Conservation (phyloP, 2,797 vertebrate species). For the Botia kubotai region DNA sequence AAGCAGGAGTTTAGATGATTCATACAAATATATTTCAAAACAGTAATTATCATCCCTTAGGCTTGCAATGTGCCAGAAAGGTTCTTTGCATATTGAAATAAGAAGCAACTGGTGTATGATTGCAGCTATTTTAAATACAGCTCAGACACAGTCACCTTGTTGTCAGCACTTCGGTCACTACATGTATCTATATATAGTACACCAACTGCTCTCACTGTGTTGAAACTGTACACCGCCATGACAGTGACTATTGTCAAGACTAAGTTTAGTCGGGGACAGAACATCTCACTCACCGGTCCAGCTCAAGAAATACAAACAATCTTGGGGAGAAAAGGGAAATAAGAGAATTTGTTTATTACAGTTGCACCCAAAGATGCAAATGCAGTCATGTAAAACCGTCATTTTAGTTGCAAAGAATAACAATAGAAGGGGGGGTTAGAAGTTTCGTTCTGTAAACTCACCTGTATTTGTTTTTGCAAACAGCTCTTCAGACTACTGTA, state of each 20-base stretch:
- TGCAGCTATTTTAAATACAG: not conserved
- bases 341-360: not conserved
- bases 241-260: slow-evolving; percentile 46
- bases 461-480: not conserved
- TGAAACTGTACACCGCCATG: slow-evolving; percentile 54
- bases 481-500: not conserved
- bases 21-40: not conserved
- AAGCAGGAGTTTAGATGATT: not conserved
- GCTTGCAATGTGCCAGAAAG: too few relatives aligned
- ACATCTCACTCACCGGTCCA: slow-evolving; percentile 5
- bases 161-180: slow-evolving; percentile 3
- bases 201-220: slow-evolving; percentile 30
- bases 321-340: not conserved
- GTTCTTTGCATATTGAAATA: not conserved
- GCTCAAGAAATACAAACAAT: slow-evolving; percentile 4
- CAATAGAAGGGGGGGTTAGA: not conserved
- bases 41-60: not conserved
- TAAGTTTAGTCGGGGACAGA: slow-evolving; percentile 44
- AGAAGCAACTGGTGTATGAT: not conserved
- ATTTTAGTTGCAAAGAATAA: not conserved
- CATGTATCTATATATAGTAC: slow-evolving; percentile 49
- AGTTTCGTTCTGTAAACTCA: not conserved
- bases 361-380: not conserved
- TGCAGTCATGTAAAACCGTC: not conserved
- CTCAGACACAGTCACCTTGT: not conserved